Base-by-base conservation (phyloP, 2,888 invertebrate species). In the Diloba caeruleocephala region DNA sequence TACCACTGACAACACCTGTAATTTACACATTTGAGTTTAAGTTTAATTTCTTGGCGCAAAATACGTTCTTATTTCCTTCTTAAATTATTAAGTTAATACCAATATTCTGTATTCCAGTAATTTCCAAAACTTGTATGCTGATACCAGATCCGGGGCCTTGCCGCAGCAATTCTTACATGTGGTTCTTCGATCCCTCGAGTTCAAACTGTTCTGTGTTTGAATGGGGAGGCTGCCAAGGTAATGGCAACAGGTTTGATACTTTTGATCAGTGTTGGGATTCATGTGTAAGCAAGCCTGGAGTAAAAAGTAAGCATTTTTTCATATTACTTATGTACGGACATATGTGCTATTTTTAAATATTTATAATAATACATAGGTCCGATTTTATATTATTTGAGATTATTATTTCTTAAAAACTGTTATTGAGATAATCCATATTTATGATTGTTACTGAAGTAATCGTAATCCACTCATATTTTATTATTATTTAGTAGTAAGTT, bases 161-260 rank as follows among this genome's bases (percentile, higher is more conserved):
- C 49, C 80, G 92, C 0, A 81, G 73, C 0, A 79, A 79, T 2
- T 78, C 92, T 0, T 0, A 17, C 0, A 91, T 90, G 92, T 90
- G 74, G 53, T 84, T 79, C 62, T 93, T 66, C 36, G 34, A 82
- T 1, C 81, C 87, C 0, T 1, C 6, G 0, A 5, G 0, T 0
- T 33, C 31, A 12, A 70, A 69, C 8, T 92, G 92, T 39, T 19
- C 39, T 0, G 44, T 0, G 0, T 93, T 93, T 46, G 0, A 6
- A 0, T 93, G 92, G 92, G 92, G 92, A 0, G 92, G 92, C 1
- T 92, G 92, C 44, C 90, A 90, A 46, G 92, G 92, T 0, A 92
- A 92, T 32, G 92, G 92, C 0, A 92, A 92, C 43, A 78, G 92
- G 33, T 92, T 87, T 17, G 81, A 84, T 3, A 70, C 75, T 0